Base-by-base conservation (phyloP, 2,113 vertebrate species). In the Potamarius usumacintae region DNA sequence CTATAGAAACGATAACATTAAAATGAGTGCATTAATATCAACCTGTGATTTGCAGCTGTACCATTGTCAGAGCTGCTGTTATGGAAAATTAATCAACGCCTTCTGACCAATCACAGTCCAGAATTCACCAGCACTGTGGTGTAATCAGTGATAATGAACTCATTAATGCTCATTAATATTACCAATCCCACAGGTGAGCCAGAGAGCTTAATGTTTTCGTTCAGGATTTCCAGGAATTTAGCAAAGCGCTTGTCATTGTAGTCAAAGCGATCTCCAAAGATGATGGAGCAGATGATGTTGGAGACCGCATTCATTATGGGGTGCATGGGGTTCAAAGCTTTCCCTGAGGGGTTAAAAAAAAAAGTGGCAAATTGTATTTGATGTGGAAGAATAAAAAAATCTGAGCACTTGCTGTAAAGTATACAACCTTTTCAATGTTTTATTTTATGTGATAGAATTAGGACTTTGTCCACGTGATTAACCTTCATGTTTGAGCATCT, bases 201-300 rank as follows among this genome's bases (percentile, higher is more conserved):
- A 5, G 67, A 2, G 18, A 67, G 58, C 6, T 27, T 34, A 0
- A 85, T 42, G 55, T 90, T 87, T 69, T 86, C 77, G 11, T 88
- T 89, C 25, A 92, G 34, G 48, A 93, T 83, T 22, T 90, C 80
- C 83, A 93, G 88, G 53, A 92, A 85, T 18, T 90, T 18, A 50
- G 25, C 12, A 10, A 94, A 92, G 12, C 34, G n/a, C 17, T 89
- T 65, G 79, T 94, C 63, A 17, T 91, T 69, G 20, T 92, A 92
- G 15, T 93, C 86, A 0, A 91, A 93, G 6, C 92, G 90, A 42
- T 91, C 85, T 53, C 92, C 92, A 25, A 94, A 92, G 52, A 92
- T 84, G 2, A 94, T 87, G 30, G 90, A 90, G 88, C 92, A 92
- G 87, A 93, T 93, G 9, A 93, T 92, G 76, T 94, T 94, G 78